These are phyloP conservation scores for Chironomus riparius DNA, from an alignment of 2,888 invertebrate genomes.

Conservation along the genomic window DNA sequence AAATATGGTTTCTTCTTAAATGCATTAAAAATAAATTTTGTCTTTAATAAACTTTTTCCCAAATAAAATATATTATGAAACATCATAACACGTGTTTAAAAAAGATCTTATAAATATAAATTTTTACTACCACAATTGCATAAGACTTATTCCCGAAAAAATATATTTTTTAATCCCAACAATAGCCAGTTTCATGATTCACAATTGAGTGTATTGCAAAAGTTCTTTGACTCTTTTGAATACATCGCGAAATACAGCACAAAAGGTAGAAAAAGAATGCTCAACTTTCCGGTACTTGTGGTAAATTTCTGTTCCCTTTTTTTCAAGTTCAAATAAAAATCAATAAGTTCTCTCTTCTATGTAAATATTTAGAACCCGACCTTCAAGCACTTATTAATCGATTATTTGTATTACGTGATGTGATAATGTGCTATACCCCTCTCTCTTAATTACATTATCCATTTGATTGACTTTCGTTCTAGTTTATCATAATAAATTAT, in stretches of 20 bases:
- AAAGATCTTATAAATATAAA: no score
- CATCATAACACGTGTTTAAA: no score
- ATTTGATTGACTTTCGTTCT: no score
- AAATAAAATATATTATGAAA: no score
- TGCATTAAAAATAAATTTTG: no score
- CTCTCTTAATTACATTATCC: neutral
- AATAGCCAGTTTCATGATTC: neutral
- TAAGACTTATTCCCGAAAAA: no score
- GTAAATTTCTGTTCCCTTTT: neutral
- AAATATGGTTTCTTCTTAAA: no score
- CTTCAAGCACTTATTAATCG: neutral
- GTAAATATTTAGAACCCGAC: neutral
- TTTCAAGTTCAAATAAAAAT: neutral
- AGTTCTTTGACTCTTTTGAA: neutral
- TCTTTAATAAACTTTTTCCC: no score
- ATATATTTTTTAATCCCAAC: no score
- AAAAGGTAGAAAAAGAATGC: neutral
- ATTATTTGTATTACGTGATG: neutral
- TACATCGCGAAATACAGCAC: neutral
- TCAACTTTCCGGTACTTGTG: neutral
- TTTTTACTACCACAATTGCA: neutral
- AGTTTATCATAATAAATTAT: no score
- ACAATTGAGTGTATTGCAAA: neutral
- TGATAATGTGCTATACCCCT: neutral
- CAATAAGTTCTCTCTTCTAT: neutral